A percentile compares a stretch with the other conserved stretches of the same genome.
These are phyloP conservation scores for Drosophila fungiperda DNA, from an alignment of 2,888 invertebrate species.

Conservation along the genomic window DNA sequence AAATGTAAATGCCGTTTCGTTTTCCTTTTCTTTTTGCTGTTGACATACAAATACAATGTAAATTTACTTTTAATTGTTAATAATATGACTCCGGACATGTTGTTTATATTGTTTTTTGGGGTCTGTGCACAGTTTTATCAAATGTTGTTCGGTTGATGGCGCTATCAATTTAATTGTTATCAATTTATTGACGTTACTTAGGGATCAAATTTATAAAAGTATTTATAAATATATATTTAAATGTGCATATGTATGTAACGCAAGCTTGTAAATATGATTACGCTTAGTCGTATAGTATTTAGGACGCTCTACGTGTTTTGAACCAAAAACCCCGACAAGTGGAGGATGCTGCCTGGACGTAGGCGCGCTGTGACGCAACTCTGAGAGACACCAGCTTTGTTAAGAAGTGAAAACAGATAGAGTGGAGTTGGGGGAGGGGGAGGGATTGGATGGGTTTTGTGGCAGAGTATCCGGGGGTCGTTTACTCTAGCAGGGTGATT, in stretches of 20 bases:
- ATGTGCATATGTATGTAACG: conserved; percentile 60
- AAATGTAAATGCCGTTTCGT: conserved; percentile 31
- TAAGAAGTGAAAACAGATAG: conserved; percentile 19
- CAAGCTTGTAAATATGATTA: conserved; percentile 40
- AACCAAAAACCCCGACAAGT: conserved; percentile 18
- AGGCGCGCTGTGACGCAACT: conserved; percentile 37
- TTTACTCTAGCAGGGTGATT: conserved; percentile 91
- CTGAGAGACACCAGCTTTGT: conserved; percentile 61
- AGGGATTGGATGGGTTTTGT: neutral
- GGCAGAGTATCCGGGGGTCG: conserved; percentile 53
- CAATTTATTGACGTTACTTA: conserved; percentile 42
- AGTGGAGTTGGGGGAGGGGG: neutral
- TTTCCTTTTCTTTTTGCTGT: conserved; percentile 80
- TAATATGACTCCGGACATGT: conserved; percentile 43
- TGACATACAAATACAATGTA: conserved; percentile 81
- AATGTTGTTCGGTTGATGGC: conserved; percentile 43
- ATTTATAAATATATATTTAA: conserved; percentile 17
- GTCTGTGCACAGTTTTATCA: conserved; percentile 35
- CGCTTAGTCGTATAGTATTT: conserved; percentile 38
- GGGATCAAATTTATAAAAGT: conserved; percentile 37
- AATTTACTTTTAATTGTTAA: conserved; percentile 72
- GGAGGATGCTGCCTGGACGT: conserved; percentile 22
- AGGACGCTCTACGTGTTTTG: conserved; percentile 37
- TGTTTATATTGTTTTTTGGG: conserved; percentile 13
- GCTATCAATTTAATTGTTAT: conserved; percentile 30